These are phyloP conservation scores for Patella vulgata DNA, from an alignment of 1,140 invertebrate genomes.

Conservation along the genomic window DNA sequence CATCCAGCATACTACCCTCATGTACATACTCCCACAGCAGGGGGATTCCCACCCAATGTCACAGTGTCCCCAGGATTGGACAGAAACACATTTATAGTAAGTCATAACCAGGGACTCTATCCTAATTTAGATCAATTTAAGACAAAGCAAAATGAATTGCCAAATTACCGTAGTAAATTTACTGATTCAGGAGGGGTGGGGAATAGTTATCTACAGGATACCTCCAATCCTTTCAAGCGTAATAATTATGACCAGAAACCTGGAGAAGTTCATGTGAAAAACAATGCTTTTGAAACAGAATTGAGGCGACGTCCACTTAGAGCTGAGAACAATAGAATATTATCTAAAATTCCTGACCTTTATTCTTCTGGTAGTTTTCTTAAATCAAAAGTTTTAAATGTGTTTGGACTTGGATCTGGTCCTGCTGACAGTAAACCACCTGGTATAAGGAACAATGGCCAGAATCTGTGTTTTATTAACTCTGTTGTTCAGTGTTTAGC, in stretches of 20 bases:
- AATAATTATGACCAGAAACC: too few relatives aligned
- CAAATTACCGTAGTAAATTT: too few relatives aligned
- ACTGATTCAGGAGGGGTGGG: too few relatives aligned
- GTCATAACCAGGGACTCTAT: conserved; percentile 5
- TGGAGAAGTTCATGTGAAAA: neutral
- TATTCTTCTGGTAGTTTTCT: conserved; percentile 24
- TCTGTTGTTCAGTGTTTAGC: conserved; percentile 61
- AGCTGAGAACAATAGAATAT: conserved; percentile 8
- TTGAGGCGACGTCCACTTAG: conserved; percentile 46
- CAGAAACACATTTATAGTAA: conserved; percentile 7
- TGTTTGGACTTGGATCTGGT: conserved; percentile 38
- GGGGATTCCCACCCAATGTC: conserved; percentile 31
- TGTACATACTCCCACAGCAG: conserved; percentile 3
- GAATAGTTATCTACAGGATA: neutral
- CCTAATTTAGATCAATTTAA: too few relatives aligned
- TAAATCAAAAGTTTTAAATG: conserved; percentile 48
- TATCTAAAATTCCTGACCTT: neutral
- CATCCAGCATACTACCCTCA: conserved; percentile 4
- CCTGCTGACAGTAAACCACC: conserved; percentile 33
- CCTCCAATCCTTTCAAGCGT: neutral
- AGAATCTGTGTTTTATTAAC: conserved; percentile 64
- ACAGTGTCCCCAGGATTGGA: conserved; percentile 28
- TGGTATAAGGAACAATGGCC: conserved; percentile 57
- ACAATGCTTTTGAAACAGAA: neutral
- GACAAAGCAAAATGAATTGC: too few relatives aligned